A percentile compares a stretch with the other conserved stretches of the same genome.
phyloP scores from a whole-genome alignment of 2,797 vertebrate genomes.

The Mus caroli region DNA sequence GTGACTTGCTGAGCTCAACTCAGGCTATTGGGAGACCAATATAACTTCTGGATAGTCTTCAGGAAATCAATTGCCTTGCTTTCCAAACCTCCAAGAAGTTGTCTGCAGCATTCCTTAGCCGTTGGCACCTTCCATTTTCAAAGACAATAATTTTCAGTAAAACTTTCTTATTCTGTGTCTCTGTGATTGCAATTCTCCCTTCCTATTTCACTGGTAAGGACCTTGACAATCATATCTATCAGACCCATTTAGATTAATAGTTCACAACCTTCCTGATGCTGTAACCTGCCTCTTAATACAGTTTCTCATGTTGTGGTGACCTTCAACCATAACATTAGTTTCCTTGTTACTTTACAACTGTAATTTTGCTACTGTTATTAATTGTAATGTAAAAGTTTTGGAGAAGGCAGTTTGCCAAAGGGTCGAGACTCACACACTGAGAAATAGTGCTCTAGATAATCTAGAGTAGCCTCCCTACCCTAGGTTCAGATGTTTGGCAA shows the following conservation, averaged over 20 bases:
- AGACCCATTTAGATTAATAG: background rate
- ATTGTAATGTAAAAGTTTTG: background rate
- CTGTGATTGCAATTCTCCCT: background rate
- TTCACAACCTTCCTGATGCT: background rate
- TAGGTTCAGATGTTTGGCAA: background rate
- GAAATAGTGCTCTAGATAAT: background rate
- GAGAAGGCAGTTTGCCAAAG: background rate
- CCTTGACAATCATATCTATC: background rate
- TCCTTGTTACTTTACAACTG: background rate
- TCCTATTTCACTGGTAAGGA: background rate
- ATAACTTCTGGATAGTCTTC: background rate
- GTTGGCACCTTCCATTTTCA: background rate
- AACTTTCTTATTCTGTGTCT: accelerated
- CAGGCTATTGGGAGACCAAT: background rate
- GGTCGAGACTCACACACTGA: background rate
- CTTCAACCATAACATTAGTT: background rate
- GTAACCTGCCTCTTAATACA: background rate
- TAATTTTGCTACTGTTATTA: background rate
- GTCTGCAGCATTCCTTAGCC: background rate
- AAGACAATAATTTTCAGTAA: background rate
- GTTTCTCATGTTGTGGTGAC: background rate
- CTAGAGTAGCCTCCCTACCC: background rate
- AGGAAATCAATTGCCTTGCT: background rate
- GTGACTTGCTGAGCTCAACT: background rate
- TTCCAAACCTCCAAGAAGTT: background rate